Evolutionary conservation across 2,113 vertebrate genomes (phyloP), one percentile per base, ranked within the genome.

Genomic region (Trematomus loennbergii): DNA sequence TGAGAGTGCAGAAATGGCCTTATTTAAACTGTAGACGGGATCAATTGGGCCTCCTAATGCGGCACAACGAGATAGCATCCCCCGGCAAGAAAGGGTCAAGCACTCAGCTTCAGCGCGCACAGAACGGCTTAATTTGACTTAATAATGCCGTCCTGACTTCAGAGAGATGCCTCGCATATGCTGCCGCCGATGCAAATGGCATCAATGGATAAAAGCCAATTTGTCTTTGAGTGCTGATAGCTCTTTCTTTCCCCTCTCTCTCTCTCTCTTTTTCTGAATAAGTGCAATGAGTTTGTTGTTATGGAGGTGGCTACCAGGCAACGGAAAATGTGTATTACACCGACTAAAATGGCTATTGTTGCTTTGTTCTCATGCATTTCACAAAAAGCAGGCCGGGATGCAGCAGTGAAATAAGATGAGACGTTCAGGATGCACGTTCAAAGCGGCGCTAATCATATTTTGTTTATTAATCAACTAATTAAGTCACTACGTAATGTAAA

Each of bases 101-200:
- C 85, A 78, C 91, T 90, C 71, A 70, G 67, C 70, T 59, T 46
- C 58, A 40, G 63, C 25, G 60, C 45, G 72, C 65, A 61, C 57
- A 86, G 61, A 72, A 66, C 68, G n/a, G 77, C 79, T 86, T 91
- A 86, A 92, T 92, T 87, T 84, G 55, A 83, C 81, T 89, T 89
- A 89, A 93, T 88, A 75, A 87, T 78, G 78, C 50, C 60, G 49
- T 29, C 63, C 46, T 29, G 76, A 84, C 75, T 88, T 80, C 80
- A 87, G 63, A 81, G 59, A 68, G 72, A 54, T 15, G 73, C 67
- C 70, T 54, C 40, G 22, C 81, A 65, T 80, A 79, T 67, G 57
- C 77, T 49, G 20, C 64, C 12, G 40, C 29, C 36, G 8, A 40
- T 40, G 9, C 81, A 75, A 52, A 68, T 61, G 59, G 71, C 75